Conservation (phyloP, 2,888 invertebrate genomes). For the Arctia plantaginis region DNA sequence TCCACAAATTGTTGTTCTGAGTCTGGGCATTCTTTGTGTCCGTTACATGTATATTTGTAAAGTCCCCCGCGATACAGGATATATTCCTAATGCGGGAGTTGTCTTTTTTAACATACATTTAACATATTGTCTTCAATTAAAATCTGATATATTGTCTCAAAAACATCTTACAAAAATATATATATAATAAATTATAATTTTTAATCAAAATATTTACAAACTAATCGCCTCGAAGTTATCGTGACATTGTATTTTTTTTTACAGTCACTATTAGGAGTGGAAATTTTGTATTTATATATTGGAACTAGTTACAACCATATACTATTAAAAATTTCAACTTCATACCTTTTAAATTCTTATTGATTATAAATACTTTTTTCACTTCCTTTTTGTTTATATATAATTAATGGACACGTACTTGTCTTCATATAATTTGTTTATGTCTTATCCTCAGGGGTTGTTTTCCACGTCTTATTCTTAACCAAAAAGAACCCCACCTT, state of each 20-base stretch:
- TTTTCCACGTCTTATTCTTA: neutral
- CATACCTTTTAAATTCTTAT: neutral
- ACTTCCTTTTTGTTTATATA: neutral
- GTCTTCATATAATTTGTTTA: neutral
- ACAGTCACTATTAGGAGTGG: neutral
- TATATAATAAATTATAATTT: neutral
- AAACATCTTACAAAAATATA: neutral
- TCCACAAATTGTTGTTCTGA: too few species aligned
- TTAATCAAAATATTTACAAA: neutral
- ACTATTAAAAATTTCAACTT: neutral
- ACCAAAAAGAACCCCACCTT: slow-evolving; percentile 38
- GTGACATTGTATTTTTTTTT: neutral
- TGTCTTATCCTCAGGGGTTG: neutral
- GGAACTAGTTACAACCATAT: neutral
- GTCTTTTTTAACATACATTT: too few species aligned
- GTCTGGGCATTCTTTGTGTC: too few species aligned
- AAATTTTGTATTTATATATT: neutral
- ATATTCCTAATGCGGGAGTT: too few species aligned
- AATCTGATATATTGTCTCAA: neutral
- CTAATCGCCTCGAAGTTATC: neutral
- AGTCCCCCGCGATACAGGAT: too few species aligned
- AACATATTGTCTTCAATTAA: neutral
- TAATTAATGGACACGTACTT: neutral
- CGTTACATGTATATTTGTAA: too few species aligned
- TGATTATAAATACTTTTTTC: neutral